Conservation (phyloP, 2,797 vertebrate species). For the Cetoscarus ocellatus region DNA sequence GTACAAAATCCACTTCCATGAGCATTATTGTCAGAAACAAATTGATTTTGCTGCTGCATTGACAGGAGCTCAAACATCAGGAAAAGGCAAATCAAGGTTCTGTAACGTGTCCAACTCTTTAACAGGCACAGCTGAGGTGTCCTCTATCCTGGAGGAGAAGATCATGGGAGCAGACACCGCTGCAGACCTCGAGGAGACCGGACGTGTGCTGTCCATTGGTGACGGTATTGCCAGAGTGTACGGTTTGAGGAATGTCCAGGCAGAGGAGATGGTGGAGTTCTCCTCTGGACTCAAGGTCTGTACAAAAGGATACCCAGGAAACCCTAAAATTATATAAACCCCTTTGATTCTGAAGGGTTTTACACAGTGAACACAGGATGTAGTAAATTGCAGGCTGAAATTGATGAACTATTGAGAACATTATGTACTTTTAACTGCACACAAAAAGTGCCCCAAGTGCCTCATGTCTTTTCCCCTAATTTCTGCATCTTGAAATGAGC, state of each 20-base stretch:
- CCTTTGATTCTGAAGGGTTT: too few relatives aligned
- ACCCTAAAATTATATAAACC: too few relatives aligned
- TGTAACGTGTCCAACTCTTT: background rate
- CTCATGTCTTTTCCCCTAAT: background rate
- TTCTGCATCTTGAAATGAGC: too few relatives aligned
- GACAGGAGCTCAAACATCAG: background rate
- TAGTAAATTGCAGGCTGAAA: background rate
- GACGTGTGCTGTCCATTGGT: constrained; percentile 96
- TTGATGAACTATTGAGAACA: constrained; percentile 77
- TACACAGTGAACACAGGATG: background rate
- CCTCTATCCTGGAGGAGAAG: constrained; percentile 96
- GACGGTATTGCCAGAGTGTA: constrained; percentile 98
- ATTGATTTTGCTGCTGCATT: background rate
- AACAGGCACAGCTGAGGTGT: constrained; percentile 86
- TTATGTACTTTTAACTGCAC: constrained; percentile 90
- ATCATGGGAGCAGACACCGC: constrained; percentile 94
- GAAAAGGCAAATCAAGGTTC: background rate
- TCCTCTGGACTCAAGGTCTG: constrained; percentile 96
- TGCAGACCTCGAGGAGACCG: constrained; percentile 95
- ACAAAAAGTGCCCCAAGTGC: constrained; percentile 64
- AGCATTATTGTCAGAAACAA: too few relatives aligned
- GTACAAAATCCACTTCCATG: too few relatives aligned
- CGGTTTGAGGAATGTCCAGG: constrained; percentile 96
- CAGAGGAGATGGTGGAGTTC: constrained; percentile 99
- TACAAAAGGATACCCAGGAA: background rate